These are phyloP conservation scores for Drosophila nigritarsus DNA, from an alignment of 2,888 invertebrate genomes.

Conservation along the genomic window DNA sequence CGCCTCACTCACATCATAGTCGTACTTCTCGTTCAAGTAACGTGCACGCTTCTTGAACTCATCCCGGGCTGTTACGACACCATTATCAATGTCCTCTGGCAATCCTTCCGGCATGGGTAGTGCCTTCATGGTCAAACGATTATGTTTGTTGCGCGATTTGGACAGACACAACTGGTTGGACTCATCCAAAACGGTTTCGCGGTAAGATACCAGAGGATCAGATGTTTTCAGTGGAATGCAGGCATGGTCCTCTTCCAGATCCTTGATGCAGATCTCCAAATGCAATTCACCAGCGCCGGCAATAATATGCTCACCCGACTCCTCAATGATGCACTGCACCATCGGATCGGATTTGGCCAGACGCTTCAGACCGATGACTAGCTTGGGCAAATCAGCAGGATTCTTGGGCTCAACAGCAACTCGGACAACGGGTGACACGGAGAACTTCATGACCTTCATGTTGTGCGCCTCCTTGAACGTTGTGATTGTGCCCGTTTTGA, in stretches of 20 bases:
- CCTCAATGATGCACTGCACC: constrained; percentile 99
- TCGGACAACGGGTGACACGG: constrained; percentile 99
- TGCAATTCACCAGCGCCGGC: constrained; percentile 99
- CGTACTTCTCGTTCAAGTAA: constrained; percentile 97
- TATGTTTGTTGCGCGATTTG: constrained; percentile 99
- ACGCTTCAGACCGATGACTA: constrained; percentile 99
- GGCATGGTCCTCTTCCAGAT: constrained; percentile 99
- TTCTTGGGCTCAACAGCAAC: constrained; percentile 99
- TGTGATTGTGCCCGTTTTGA: constrained; percentile 99
- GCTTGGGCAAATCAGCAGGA: constrained; percentile 99
- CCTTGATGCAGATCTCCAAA: constrained; percentile 99
- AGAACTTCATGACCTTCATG: constrained; percentile 99
- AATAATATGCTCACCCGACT: constrained; percentile 99
- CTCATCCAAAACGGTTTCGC: constrained; percentile 98
- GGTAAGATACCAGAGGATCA: constrained; percentile 99
- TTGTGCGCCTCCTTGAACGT: constrained; percentile 99
- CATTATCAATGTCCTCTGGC: constrained; percentile 98
- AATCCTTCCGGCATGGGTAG: constrained; percentile 98
- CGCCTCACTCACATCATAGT: constrained; percentile 98
- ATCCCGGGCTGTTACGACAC: constrained; percentile 96
- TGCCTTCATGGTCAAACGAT: constrained; percentile 98
- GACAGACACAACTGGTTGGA: constrained; percentile 98
- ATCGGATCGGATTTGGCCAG: constrained; percentile 99
- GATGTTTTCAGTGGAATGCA: constrained; percentile 99
- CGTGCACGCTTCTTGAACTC: constrained; percentile 99